Base-by-base conservation (phyloP, 2,113 vertebrate genomes). In the Oryzias melastigma region DNA sequence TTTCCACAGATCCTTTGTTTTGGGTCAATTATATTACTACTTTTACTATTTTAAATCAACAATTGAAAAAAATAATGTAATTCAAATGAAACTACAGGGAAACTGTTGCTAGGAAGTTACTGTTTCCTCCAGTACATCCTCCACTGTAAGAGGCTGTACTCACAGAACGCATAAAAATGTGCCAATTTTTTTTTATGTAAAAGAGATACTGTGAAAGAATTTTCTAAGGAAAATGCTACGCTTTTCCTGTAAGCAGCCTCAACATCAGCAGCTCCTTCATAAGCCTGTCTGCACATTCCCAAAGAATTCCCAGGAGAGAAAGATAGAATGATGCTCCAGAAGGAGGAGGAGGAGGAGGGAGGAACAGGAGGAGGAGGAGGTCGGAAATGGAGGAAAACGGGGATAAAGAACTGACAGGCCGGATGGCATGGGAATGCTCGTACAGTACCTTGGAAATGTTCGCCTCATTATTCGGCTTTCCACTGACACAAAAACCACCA, bases 381-480 rank as follows among this genome's bases (percentile, higher is more conserved):
- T 45, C 41, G 61, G 62, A 81, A 82, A 73, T 71, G 69, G 79
- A 76, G 77, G 75, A 78, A 77, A 80, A 59, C 73, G 45, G 62
- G 60, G 71, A 75, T 74, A 78, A 66, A 82, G 77, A 83, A 75
- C 71, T 88, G 81, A 84, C 80, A 85, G 68, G 14, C 61, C 83
- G 51, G 78, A 60, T 80, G 73, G 51, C 65, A 52, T 57, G 58
- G 58, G 70, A 76, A 79, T 71, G 68, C 71, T 71, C 59, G 75
- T 52, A 44, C 65, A 50, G 72, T 68, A 35, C 46, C 52, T 67
- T 73, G 71, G 71, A 84, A 77, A 42, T 72, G 63, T 77, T 82
- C 58, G 35, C 68, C 77, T 88, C 82, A 88, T 90, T 90, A 86
- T 87, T 79, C 72, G 57, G 55, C 54, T 79, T 78, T 83, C 73